Evolutionary conservation across 2,888 invertebrate species (phyloP).

Genomic region (Galerucella pusilla): DNA sequence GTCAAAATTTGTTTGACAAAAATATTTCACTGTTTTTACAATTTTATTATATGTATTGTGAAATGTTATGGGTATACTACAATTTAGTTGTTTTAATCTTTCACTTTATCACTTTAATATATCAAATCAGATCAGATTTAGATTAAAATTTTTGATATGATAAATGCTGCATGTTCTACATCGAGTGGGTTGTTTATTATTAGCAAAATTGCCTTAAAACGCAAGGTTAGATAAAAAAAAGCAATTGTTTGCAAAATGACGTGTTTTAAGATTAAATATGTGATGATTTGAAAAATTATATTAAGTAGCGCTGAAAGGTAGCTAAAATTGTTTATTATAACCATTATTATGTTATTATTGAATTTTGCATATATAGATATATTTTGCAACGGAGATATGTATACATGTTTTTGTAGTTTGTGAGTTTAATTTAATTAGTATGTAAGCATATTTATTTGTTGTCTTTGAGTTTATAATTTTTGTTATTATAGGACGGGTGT

Average conservation of each 20-base stretch:
- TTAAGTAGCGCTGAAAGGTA: not conserved
- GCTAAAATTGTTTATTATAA: not conserved
- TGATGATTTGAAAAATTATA: not conserved
- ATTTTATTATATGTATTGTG: too few species aligned
- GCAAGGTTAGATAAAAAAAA: not conserved
- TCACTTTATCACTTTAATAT: too few species aligned
- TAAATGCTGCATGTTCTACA: not conserved
- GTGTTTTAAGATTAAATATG: not conserved
- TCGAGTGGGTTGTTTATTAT: not conserved
- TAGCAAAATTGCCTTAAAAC: not conserved
- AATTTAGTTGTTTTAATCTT: too few species aligned
- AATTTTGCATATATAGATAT: not conserved
- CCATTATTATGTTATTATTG: not conserved
- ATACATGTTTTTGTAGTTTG: constrained; percentile 17
- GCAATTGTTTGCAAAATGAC: not conserved
- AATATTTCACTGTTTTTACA: too few species aligned
- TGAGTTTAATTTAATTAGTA: constrained; percentile 19
- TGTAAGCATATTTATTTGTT: constrained; percentile 29
- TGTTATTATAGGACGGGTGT: constrained; percentile 30
- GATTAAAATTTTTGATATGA: too few species aligned
- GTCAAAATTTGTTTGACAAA: too few species aligned
- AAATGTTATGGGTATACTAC: too few species aligned
- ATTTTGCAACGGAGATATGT: constrained; percentile 21
- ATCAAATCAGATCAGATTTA: too few species aligned
- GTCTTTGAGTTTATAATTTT: constrained; percentile 23